Conservation (phyloP, 2,888 invertebrate genomes). For the Lymantria monacha region DNA sequence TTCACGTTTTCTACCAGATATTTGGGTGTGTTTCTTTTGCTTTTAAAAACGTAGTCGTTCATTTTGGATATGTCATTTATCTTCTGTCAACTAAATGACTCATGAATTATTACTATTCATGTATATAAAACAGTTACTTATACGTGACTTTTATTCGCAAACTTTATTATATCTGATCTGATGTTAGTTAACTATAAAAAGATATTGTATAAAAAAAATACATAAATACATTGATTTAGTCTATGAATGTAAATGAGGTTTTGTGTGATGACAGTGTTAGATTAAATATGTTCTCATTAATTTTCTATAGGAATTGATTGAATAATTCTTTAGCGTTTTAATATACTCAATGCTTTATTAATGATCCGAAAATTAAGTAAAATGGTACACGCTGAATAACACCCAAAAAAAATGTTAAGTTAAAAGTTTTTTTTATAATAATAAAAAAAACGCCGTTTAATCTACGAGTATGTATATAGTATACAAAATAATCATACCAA, state of each 20-base stretch:
- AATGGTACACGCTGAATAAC: too few species aligned
- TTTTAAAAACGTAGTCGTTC: slow-evolving; percentile 16
- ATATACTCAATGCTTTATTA: not conserved
- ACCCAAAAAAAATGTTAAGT: too few species aligned
- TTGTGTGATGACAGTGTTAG: not conserved
- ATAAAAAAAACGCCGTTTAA: too few species aligned
- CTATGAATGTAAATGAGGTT: not conserved
- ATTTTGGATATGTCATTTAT: slow-evolving; percentile 18
- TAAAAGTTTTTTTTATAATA: too few species aligned
- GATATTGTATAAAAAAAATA: not conserved
- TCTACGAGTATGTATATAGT: too few species aligned
- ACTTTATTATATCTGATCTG: slow-evolving; percentile 3
- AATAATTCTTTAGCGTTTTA: too few species aligned
- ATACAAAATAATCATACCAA: too few species aligned
- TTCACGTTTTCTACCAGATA: slow-evolving; percentile 25
- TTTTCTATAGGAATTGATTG: too few species aligned
- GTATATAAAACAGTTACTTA: slow-evolving; percentile 16
- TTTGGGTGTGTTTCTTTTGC: slow-evolving; percentile 24
- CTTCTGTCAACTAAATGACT: slow-evolving; percentile 25
- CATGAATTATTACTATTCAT: slow-evolving; percentile 20
- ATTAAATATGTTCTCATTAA: too few species aligned
- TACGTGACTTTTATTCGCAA: slow-evolving; percentile 11
- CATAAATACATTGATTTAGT: not conserved
- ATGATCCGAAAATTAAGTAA: too few species aligned
- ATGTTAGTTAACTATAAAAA: not conserved